Evolutionary conservation across 2,888 invertebrate species (phyloP), one percentile per base, ranked within the genome.

Genomic region (Ochropleura plecta): DNA sequence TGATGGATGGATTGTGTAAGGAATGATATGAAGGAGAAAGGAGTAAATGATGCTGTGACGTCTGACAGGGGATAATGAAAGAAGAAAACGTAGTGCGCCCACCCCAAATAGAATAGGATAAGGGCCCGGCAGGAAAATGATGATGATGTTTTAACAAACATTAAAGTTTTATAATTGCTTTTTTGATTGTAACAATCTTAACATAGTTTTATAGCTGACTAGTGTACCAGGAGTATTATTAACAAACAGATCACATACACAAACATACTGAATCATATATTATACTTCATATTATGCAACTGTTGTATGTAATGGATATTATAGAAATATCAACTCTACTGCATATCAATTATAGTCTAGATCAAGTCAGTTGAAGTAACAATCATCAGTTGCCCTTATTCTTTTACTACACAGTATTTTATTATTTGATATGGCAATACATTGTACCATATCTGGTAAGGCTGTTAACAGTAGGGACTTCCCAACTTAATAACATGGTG

Each of bases 351-450:
- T n/a, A 40, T 30, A 48, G 9, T 6, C n/a, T 40, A 69, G 48
- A 62, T 42, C 12, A 20, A 63, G 40, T 42, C 12, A 5, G 9
- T n/a, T 16, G 59, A 70, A 77, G 12, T 42, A 18, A 42, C 16
- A 55, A 80, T 73, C 16, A 60, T 30, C 55, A 14, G 12, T 51
- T 4, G 0, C 12, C 44, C 42, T 77, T 66, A 51, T 55, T 30
- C 0, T 42, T 75, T 64, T 81, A 62, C 59, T 46, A 3, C 82
- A 55, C 30, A 70, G 14, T n/a, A n/a, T 55, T 40, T 3, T 65
- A 42, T 70, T 42, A 70, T 81, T 77, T 59, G 3, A 6, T 6
- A 30, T 55, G 51, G 42, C 51, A 75, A 59, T 75, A 46, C 12
- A 20, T 64, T 30, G 3, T 12, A 30, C 9, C 1, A 30, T 48